These are phyloP conservation scores for Sebastes diploproa DNA, from an alignment of 2,797 vertebrate genomes.

Conservation along the genomic window DNA sequence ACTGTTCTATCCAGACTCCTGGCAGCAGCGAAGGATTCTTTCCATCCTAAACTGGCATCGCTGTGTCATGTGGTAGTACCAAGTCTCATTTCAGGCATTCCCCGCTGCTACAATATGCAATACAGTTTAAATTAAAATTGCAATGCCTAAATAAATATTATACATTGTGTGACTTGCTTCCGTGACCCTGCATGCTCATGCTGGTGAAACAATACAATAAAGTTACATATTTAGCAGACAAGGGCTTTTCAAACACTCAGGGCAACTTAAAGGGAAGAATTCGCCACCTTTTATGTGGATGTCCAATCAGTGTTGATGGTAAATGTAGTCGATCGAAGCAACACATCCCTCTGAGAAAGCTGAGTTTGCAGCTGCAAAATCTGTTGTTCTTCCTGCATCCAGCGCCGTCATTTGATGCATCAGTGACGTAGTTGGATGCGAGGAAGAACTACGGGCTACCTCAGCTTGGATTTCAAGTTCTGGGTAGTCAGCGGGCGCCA, in stretches of 20 bases:
- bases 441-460: neutral
- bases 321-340: neutral
- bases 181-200: neutral
- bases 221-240: neutral
- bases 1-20: constrained; percentile 63
- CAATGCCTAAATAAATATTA: neutral
- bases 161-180: neutral
- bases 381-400: neutral
- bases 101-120: constrained; percentile 4
- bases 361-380: neutral
- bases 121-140: constrained; percentile 6
- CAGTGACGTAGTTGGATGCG: neutral
- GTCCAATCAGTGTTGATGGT: neutral
- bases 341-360: neutral
- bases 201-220: neutral
- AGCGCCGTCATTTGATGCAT: neutral
- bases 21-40: constrained; percentile 58
- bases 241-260: neutral
- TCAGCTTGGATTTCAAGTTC: neutral
- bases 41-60: constrained; percentile 59
- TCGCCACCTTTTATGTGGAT: neutral
- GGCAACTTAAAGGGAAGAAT: neutral
- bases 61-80: constrained; percentile 45
- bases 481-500: neutral
- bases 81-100: constrained; percentile 39